Base-by-base conservation (phyloP, 2,113 vertebrate genomes). In the Cyphomyrus plagiostoma region DNA sequence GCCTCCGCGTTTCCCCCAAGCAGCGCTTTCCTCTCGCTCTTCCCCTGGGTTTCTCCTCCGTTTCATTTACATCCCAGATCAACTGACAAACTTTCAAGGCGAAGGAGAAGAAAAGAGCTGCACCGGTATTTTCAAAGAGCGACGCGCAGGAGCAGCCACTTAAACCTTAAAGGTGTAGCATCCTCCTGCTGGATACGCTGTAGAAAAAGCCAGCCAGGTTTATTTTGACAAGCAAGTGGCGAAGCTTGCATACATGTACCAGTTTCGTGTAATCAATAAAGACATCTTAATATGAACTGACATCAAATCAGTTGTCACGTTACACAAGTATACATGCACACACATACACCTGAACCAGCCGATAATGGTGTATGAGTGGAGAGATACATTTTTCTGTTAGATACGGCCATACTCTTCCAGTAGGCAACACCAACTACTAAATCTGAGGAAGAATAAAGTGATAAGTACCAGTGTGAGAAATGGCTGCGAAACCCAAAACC, bases 61-160 rank as follows among this genome's bases (percentile, higher is more conserved):
- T 66, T 87, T 70, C 87, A 88, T 70, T 88, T 58, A 87, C 86
- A 87, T 42, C 87, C 58, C 42, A 26, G 39, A 58, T 88, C 58
- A 23, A 58, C 87, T 62, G 86, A 88, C 87, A 88, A 88, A 88
- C 87, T 88, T 88, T 88, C 56, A 88, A 58, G 39, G 87, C 87
- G 35, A 88, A 35, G 15, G 58, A 58, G 35, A 30, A 46, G 58
- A 58, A 26, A 70, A 30, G 48, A 70, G 62, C 53, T 58, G 45
- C 58, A 66, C 42, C 56, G 56, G 87, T 58, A 70, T 66, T 70
- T 70, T 70, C 53, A 70, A 45, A 58, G 53, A 70, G 19, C 6
- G 56, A 88, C 15, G 56, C 30, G 52, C 26, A 62, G 53, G 6
- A 88, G 58, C 53, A 48, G 87, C 58, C 35, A 70, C 86, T 23